These are phyloP conservation scores for Perithous albicinctus DNA, from an alignment of 2,888 invertebrate species.

Conservation along the genomic window DNA sequence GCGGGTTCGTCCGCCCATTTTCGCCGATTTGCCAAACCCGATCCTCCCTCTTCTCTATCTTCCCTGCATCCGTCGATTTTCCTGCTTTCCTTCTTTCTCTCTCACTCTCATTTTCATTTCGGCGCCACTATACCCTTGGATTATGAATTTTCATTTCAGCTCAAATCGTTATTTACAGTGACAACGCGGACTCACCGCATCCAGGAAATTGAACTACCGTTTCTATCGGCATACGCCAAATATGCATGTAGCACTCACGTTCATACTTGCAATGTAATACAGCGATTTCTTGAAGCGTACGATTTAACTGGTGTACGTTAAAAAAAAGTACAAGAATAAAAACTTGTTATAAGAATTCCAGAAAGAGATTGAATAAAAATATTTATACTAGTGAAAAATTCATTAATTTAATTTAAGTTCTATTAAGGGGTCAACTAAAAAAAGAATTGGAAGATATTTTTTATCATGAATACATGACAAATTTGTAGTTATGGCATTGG, in stretches of 20 bases:
- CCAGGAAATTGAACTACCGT: conserved; percentile 43
- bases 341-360: not conserved
- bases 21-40: conserved; percentile 63
- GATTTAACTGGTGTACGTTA: not conserved
- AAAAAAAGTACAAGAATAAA: not conserved
- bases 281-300: not conserved
- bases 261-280: not conserved
- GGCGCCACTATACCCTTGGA: conserved; percentile 60
- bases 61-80: conserved; percentile 17
- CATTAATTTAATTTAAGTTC: too few species aligned
- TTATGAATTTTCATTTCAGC: conserved; percentile 76
- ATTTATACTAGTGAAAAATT: too few species aligned
- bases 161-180: conserved; percentile 63
- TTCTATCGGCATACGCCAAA: conserved; percentile 22
- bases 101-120: conserved; percentile 68
- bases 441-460: too few species aligned
- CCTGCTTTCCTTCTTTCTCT: conserved; percentile 73
- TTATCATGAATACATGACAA: too few species aligned
- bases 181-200: conserved; percentile 1
- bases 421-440: too few species aligned
- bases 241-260: not conserved
- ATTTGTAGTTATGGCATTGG: too few species aligned
- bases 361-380: too few species aligned
- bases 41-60: conserved; percentile 41
- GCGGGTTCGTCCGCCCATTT: conserved; percentile 60